Conservation (phyloP, 2,113 vertebrate species). For the Odocoileus virginianus region DNA sequence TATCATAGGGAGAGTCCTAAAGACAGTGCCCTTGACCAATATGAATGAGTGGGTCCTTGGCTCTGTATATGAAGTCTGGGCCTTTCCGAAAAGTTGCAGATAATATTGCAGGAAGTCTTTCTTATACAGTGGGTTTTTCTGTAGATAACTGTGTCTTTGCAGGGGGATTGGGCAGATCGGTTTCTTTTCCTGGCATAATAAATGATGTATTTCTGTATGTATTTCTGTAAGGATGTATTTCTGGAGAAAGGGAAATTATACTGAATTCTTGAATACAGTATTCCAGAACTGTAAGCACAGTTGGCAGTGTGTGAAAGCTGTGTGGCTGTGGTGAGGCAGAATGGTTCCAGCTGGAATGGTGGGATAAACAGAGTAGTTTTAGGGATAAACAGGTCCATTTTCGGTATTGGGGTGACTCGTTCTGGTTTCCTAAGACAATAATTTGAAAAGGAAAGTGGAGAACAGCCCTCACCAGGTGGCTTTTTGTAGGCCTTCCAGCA, state of each 20-base stretch:
- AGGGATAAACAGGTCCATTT: fast-evolving
- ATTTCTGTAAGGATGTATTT: background rate
- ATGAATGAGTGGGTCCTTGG: background rate
- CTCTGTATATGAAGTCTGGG: background rate
- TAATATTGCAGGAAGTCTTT: background rate
- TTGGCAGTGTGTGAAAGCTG: background rate
- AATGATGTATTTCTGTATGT: background rate
- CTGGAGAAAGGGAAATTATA: background rate
- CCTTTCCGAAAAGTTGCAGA: background rate
- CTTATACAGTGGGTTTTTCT: background rate
- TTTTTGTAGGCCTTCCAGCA: fast-evolving
- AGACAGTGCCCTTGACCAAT: background rate
- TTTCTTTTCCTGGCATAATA: background rate
- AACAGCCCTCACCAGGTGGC: no score
- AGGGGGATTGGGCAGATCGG: no score
- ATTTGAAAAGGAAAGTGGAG: background rate
- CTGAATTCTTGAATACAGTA: no score
- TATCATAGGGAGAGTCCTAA: background rate
- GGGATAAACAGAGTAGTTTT: fast-evolving
- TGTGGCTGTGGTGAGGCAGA: background rate
- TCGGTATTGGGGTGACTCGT: fast-evolving
- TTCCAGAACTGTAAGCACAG: no score
- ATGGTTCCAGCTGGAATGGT: fast-evolving
- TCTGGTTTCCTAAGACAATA: background rate
- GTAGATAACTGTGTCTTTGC: background rate